A percentile compares a stretch with the other conserved stretches of the same genome.
Conservation (phyloP, 2,113 vertebrate genomes). For the Piaya cayana region DNA sequence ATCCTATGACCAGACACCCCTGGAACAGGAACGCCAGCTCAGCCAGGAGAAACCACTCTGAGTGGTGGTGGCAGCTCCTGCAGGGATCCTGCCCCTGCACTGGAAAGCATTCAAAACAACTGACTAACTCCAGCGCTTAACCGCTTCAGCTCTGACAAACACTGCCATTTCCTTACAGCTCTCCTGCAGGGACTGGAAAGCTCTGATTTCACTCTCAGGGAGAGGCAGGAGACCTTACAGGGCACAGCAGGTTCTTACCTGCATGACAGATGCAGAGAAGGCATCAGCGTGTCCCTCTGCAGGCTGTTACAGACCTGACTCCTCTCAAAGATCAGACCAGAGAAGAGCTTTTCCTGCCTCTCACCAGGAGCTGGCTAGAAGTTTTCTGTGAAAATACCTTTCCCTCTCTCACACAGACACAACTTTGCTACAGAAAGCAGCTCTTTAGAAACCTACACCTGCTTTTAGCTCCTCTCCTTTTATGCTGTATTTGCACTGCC, state of each 20-base stretch:
- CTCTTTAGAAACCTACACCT: not conserved
- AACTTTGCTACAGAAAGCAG: not conserved
- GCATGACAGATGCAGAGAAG: not conserved
- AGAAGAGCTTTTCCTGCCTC: not conserved
- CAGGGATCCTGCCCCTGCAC: not conserved
- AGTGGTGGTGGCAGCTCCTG: not conserved
- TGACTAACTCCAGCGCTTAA: not conserved
- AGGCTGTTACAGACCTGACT: not conserved
- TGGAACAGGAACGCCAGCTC: not conserved
- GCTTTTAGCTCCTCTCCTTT: not conserved
- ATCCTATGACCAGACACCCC: not conserved
- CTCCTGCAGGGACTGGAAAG: not conserved
- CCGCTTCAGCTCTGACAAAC: not conserved
- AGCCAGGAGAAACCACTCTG: too few relatives aligned
- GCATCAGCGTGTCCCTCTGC: not conserved
- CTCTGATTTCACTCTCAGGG: not conserved
- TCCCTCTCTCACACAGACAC: not conserved
- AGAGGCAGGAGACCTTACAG: not conserved
- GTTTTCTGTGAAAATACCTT: not conserved
- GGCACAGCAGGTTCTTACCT: not conserved
- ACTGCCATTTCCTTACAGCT: not conserved
- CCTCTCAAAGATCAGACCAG: not conserved
- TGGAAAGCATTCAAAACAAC: not conserved
- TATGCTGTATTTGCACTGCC: not conserved
- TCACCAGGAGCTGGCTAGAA: not conserved